A percentile compares a stretch with the other conserved stretches of the same genome.
These are phyloP conservation scores for Centroberyx gerrardi DNA, from an alignment of 2,797 vertebrate genomes.

Conservation along the genomic window DNA sequence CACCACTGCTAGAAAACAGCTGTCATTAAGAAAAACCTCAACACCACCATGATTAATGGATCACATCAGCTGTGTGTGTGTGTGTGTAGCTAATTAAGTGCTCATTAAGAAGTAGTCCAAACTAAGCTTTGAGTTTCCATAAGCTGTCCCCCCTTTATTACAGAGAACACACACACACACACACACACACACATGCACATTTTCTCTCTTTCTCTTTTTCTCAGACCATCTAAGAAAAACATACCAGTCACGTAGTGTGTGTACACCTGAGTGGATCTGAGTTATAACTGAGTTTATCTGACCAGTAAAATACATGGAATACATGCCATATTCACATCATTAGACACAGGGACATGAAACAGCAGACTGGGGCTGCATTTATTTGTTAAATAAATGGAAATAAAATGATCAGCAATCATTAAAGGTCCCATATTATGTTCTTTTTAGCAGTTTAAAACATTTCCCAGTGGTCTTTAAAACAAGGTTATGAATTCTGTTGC, in stretches of 20 bases:
- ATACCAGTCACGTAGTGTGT: conserved; percentile 23
- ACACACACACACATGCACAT: conserved; percentile 18
- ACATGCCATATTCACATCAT: conserved; percentile 27
- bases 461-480: no score
- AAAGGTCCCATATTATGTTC: no score
- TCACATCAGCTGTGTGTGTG: conserved; percentile 61
- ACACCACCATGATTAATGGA: conserved; percentile 66
- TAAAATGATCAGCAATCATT: no score
- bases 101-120: conserved; percentile 72
- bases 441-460: no score
- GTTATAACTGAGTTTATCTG: conserved; percentile 19
- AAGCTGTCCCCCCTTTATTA: conserved; percentile 6
- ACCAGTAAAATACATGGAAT: conserved; percentile 4
- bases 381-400: no score
- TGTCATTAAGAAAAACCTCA: conserved; percentile 49
- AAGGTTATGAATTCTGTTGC: no score
- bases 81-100: conserved; percentile 53
- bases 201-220: not conserved
- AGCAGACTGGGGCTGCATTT: no score
- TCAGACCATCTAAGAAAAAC: conserved; percentile 38
- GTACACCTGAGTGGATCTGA: conserved; percentile 12
- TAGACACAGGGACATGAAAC: not conserved
- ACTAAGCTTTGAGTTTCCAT: conserved; percentile 57
- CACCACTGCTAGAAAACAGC: conserved; percentile 21
- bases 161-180: conserved; percentile 5